These are phyloP conservation scores for Gallinago stenura DNA, from an alignment of 2,797 vertebrate genomes.

Conservation along the genomic window DNA sequence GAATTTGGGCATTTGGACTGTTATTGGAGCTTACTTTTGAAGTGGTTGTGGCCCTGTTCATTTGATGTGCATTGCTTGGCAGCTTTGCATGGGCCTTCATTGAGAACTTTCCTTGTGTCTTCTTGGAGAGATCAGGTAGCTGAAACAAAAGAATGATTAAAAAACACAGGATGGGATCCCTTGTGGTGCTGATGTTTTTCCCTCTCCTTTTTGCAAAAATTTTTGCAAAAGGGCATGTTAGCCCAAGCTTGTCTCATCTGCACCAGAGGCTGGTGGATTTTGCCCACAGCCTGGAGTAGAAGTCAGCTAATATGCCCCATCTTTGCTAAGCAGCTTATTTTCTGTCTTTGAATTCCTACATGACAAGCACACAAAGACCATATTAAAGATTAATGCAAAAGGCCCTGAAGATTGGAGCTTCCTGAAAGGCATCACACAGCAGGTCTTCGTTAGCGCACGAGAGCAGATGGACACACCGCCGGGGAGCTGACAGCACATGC, in stretches of 20 bases:
- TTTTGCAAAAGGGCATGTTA: background rate
- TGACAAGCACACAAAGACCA: background rate
- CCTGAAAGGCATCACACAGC: slow-evolving; percentile 1
- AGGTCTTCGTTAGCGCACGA: background rate
- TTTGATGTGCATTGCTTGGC: background rate
- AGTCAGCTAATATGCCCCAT: background rate
- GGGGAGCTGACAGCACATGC: background rate
- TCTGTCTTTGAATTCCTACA: slow-evolving; percentile 16
- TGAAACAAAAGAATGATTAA: background rate
- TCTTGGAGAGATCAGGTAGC: background rate
- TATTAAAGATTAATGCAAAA: slow-evolving; percentile 59
- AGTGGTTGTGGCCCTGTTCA: background rate
- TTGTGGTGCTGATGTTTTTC: background rate
- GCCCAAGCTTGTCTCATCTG: background rate
- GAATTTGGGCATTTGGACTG: background rate
- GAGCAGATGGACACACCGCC: slow-evolving; percentile 44
- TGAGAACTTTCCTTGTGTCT: background rate
- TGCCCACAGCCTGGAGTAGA: background rate
- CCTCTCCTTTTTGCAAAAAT: background rate
- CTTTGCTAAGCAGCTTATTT: slow-evolving; percentile 22
- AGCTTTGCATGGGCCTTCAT: background rate
- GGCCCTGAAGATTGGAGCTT: background rate
- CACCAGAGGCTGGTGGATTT: background rate
- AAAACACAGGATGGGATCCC: background rate
- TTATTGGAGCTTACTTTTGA: background rate